Base-by-base conservation (phyloP, 2,797 vertebrate species). In the Bufotes viridis region DNA sequence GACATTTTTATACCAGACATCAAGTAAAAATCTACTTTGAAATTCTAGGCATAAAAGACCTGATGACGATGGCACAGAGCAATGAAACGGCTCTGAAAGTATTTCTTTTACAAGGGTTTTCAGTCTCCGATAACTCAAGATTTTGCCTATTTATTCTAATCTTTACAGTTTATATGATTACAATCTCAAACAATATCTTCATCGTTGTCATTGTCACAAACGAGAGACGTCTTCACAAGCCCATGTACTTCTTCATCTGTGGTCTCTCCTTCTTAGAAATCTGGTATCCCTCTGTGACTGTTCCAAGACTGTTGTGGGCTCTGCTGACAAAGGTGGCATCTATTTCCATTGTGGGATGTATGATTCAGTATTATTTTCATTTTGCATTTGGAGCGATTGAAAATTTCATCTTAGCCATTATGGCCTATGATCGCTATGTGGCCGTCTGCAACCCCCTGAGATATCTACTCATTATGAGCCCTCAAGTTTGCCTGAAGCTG, bases 401-500 rank as follows among this genome's bases (percentile, higher is more conserved):
- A n/a, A 80, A 74, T 34, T 85, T 88, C n/a, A 51, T 60, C 7
- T 57, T 88, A 15, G 29, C 82, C 12, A 26, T 85, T 0, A 88
- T 88, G 87, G 87, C 87, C 55, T 88, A 80, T 15, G 91, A 92
- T 58, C 79, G 42, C 1, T 91, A 90, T 34, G 55, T 90, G 60
- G 90, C 92, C n/a, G 90, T 93, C 63, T 91, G 91, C 13, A 79
- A 60, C 0, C 91, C 91, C 1, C 57, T 93, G 9, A 53, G 88
- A 18, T 92, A 92, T 18, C 57, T 82, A 8, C 69, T 57, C 0
- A 76, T 74, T 0, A 84, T 91, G 87, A 89, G 83, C 34, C 53
- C 76, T 0, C 5, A 34, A 4, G 70, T 88, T 58, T 91, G 87
- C 1, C 42, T 5, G 0, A 11, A 70, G 2, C 84, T 92, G 22